phyloP scores from a whole-genome alignment of 1,140 invertebrate genomes.

The Ericerus pela region DNA sequence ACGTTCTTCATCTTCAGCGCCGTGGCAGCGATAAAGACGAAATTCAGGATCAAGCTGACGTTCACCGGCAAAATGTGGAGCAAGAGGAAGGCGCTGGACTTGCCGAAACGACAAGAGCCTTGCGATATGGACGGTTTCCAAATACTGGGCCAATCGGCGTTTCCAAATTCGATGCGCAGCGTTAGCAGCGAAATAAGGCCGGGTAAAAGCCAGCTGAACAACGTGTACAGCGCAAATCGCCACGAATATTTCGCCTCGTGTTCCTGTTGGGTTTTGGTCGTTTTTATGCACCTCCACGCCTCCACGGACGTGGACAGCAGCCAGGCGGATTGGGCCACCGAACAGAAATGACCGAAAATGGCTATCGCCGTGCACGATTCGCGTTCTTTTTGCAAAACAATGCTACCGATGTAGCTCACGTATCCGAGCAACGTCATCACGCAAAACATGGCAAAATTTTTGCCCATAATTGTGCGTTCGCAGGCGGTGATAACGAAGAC shows the following conservation, averaged over 20 bases:
- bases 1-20: slow-evolving; percentile 36
- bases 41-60: slow-evolving; percentile 34
- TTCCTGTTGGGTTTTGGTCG: slow-evolving; percentile 34
- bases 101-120: slow-evolving; percentile 38
- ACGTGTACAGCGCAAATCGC: slow-evolving; percentile 35
- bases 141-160: slow-evolving; percentile 26
- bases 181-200: slow-evolving; percentile 33
- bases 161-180: slow-evolving; percentile 34
- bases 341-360: slow-evolving; percentile 35
- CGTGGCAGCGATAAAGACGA: slow-evolving; percentile 36
- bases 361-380: slow-evolving; percentile 31
- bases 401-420: slow-evolving; percentile 32
- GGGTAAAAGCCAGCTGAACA: slow-evolving; percentile 39
- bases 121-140: slow-evolving; percentile 34
- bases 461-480: slow-evolving; percentile 37
- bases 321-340: slow-evolving; percentile 42
- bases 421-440: slow-evolving; percentile 35
- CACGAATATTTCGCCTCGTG: slow-evolving; percentile 29
- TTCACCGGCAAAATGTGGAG: slow-evolving; percentile 39
- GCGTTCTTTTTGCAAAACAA: slow-evolving; percentile 21
- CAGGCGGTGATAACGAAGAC: slow-evolving; percentile 34
- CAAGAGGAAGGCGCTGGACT: slow-evolving; percentile 34
- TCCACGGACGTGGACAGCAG: slow-evolving; percentile 43
- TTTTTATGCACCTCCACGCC: slow-evolving; percentile 36
- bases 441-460: slow-evolving; percentile 36